Evolutionary conservation across 2,797 vertebrate species (phyloP).

Genomic region (Pipistrellus pipistrellus): DNA sequence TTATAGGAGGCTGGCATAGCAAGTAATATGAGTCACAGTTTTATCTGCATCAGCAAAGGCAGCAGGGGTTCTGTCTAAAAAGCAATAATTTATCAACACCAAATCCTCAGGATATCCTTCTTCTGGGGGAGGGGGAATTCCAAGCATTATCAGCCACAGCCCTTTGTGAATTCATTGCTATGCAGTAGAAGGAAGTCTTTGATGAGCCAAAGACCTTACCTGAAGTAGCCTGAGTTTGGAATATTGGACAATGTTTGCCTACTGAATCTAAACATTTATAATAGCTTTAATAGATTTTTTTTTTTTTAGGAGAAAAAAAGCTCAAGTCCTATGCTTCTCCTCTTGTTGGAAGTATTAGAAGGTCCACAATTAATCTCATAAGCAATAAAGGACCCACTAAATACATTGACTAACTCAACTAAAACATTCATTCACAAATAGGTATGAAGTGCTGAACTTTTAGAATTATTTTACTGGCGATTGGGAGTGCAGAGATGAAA

Average conservation of each 20-base stretch:
- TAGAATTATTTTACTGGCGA: background rate
- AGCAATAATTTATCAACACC: slow-evolving; percentile 41
- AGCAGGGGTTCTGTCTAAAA: background rate
- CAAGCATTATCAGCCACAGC: background rate
- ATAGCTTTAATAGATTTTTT: slow-evolving; percentile 36
- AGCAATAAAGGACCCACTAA: background rate
- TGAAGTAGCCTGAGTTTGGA: background rate
- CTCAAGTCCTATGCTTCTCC: background rate
- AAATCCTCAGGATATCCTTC: background rate
- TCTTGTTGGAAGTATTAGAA: background rate
- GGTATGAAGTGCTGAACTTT: background rate
- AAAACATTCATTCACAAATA: background rate
- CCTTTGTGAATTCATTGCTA: background rate
- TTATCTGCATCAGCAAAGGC: slow-evolving; percentile 43
- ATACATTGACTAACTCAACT: background rate
- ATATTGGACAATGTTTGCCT: slow-evolving; percentile 3
- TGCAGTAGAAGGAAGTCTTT: background rate
- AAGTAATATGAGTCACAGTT: background rate
- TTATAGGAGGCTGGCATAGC: background rate
- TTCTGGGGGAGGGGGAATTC: background rate
- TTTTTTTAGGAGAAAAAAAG: background rate
- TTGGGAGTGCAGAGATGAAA: background rate
- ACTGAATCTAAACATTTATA: slow-evolving; percentile 9
- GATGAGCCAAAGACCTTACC: background rate
- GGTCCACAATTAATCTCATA: background rate